Evolutionary conservation across 2,797 vertebrate species (phyloP).

Genomic region (Gouania willdenowi): DNA sequence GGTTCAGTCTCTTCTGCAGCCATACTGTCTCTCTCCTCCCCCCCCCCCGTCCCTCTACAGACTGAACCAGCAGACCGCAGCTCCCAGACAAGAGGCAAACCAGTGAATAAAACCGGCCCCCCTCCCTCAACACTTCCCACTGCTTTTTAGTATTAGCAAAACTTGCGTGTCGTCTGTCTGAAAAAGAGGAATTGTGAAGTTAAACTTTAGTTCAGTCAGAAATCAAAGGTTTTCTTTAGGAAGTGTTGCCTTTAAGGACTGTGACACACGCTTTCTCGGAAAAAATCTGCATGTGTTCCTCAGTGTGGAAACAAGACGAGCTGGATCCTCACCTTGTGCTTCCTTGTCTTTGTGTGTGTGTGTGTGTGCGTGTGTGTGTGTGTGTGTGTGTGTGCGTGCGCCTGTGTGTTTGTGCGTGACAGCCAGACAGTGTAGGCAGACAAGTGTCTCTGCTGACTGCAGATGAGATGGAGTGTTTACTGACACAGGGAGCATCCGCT

Average conservation of each 20-base stretch:
- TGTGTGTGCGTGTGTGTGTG: background rate
- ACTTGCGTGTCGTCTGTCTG: conserved; percentile 12
- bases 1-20: conserved; percentile 45
- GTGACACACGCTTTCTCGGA: conserved; percentile 22
- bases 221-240: conserved; percentile 32
- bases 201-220: conserved; percentile 31
- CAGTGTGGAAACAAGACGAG: conserved; percentile 38
- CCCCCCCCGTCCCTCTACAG: conserved; percentile 35
- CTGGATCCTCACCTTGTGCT: conserved; percentile 45
- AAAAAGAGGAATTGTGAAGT: conserved; percentile 25
- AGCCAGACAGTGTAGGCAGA: conserved; percentile 76
- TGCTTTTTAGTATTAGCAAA: conserved; percentile 14
- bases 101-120: conserved; percentile 20
- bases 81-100: conserved; percentile 22
- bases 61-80: conserved; percentile 48
- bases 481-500: conserved; percentile 67
- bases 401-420: conserved; percentile 29
- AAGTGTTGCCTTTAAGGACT: conserved; percentile 4
- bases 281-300: conserved; percentile 11
- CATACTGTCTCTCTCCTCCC: conserved; percentile 23
- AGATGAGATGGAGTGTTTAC: conserved; percentile 79
- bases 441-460: conserved; percentile 77
- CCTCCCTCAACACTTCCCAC: conserved; percentile 6
- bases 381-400: conserved; percentile 3
- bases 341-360: conserved; percentile 5